Evolutionary conservation across 2,113 vertebrate genomes (phyloP).

Genomic region (Seriola quinqueradiata): DNA sequence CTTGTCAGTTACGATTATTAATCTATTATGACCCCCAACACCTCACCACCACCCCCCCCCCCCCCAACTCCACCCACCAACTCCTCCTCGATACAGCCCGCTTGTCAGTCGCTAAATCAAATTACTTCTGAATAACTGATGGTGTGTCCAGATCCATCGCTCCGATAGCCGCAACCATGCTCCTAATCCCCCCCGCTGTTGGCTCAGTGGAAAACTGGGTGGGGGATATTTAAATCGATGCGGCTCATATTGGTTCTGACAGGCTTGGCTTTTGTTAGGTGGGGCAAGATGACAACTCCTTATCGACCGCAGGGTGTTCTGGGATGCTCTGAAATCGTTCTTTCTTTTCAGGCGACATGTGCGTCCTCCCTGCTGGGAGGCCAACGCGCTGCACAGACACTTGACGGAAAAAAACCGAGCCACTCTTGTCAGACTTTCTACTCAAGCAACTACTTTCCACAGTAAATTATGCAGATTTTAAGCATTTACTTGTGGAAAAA

Average conservation of each 20-base stretch:
- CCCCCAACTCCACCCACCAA: neutral
- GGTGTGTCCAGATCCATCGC: constrained; percentile 55
- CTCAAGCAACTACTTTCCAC: neutral
- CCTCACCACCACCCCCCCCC: neutral
- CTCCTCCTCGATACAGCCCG: constrained; percentile 19
- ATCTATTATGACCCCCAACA: constrained; percentile 52
- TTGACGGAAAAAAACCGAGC: constrained; percentile 4
- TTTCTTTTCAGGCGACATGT: constrained; percentile 34
- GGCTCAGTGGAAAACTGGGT: constrained; percentile 53
- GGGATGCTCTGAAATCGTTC: constrained; percentile 32
- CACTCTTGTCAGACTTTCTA: neutral
- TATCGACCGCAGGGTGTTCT: constrained; percentile 39
- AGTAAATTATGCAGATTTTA: neutral
- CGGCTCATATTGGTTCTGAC: constrained; percentile 71
- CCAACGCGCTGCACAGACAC: neutral
- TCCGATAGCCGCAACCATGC: constrained; percentile 41
- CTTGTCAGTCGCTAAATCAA: constrained; percentile 72
- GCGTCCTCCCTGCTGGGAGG: constrained; percentile 13
- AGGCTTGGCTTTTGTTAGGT: constrained; percentile 60
- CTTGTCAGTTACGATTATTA: constrained; percentile 71
- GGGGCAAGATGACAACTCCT: constrained; percentile 57
- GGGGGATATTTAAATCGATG: constrained; percentile 72
- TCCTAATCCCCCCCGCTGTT: constrained; percentile 48
- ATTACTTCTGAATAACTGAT: constrained; percentile 72
- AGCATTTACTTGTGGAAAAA: neutral